Base-by-base conservation (phyloP, 2,113 vertebrate species). In the Neolamprologus cancellatus region DNA sequence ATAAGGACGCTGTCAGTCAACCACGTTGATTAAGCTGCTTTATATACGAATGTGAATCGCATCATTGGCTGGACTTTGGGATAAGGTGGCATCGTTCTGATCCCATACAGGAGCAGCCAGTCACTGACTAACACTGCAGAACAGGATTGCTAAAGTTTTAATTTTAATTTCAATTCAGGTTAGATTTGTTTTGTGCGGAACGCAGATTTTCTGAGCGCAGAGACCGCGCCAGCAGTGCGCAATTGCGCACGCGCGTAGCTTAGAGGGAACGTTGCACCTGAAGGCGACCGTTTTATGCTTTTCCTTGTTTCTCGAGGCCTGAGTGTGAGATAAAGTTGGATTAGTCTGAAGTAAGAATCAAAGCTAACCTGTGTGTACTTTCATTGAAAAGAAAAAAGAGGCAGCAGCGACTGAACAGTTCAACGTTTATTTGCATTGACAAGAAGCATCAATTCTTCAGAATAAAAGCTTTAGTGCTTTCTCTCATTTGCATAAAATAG, bases 141-240 rank as follows among this genome's bases (percentile, higher is more conserved):
- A 28, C 7, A 55, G 23, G 0, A 28, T 0, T 28, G 7, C 0
- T 55, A 0, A 55, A 0, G 4, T 28, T 0, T 28, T 28, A 0
- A 57, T 28, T 55, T 3, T 57, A 2, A 55, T 28, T 55, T 28
- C 0, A 55, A 1, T 57, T 5, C 23, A 28, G 23, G 13, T 5
- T 2, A 2, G 54, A 57, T 57, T 57, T 57, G 0, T 25, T 55
- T 2, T 53, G 52, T 12, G 52, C 3, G 1, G 0, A 53, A 53
- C 2, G 10, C 50, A 53, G 50, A 53, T 54, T 53, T 20, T 53
- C 52, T 28, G 54, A 0, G 23, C 2, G 23, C 54, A 55, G 13
- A 55, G 7, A 3, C 10, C 11, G n/a, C 0, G 20, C 52, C 52
- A 1, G 7, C 54, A 55, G 54, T 15, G 13, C 23, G 23, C 23